Evolutionary conservation across 2,113 vertebrate genomes (phyloP).

Genomic region (Anser cygnoides): DNA sequence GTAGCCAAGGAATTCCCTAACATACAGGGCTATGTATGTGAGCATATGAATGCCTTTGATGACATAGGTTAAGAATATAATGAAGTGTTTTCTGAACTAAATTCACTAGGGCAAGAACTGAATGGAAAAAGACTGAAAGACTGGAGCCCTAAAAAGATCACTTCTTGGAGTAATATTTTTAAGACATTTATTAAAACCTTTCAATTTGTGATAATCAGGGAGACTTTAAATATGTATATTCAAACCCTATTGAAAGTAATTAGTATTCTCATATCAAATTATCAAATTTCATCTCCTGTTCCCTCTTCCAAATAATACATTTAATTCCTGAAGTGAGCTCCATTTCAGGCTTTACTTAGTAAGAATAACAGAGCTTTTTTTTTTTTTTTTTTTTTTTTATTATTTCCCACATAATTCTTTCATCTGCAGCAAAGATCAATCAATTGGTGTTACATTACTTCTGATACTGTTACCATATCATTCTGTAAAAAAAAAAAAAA

Average conservation of each 20-base stretch:
- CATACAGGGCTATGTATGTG: background rate
- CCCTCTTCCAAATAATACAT: conserved; percentile 16
- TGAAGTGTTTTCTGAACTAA: background rate
- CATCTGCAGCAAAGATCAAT: conserved; percentile 7
- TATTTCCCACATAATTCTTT: background rate
- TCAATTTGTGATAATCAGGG: background rate
- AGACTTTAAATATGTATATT: background rate
- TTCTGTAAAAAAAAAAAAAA: background rate
- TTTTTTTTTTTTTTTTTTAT: background rate
- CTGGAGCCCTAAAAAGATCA: background rate
- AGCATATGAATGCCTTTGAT: background rate
- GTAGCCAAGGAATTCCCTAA: too few species aligned
- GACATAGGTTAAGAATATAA: background rate
- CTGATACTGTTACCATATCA: background rate
- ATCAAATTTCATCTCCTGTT: conserved; percentile 10
- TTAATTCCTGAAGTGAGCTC: conserved; percentile 5
- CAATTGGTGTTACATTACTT: background rate
- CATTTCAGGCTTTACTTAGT: background rate
- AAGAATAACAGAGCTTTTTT: background rate
- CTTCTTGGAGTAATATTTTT: background rate
- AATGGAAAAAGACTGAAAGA: background rate
- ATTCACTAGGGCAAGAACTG: background rate
- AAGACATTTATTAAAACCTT: background rate
- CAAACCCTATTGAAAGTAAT: background rate
- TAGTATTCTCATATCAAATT: conserved; percentile 6